Conservation (phyloP, 1,140 invertebrate genomes). For the Tetraneura akinire region DNA sequence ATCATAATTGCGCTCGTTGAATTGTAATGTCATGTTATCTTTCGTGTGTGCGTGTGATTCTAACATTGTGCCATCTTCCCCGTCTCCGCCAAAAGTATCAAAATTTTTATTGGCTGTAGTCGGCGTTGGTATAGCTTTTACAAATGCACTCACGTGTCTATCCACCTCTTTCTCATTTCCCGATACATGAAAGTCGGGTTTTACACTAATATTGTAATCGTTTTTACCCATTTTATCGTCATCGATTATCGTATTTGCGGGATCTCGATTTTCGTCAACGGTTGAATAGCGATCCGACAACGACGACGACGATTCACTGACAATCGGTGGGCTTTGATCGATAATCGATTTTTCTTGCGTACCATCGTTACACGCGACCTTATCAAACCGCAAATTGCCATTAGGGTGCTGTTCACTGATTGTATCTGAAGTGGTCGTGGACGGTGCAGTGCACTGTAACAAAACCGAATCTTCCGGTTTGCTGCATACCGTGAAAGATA, state of each 20-base stretch:
- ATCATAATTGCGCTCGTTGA: conserved; percentile 2
- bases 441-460: not conserved
- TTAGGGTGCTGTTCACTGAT: not conserved
- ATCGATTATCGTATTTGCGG: not conserved
- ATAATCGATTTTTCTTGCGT: not conserved
- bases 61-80: not conserved
- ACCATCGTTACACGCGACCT: not conserved
- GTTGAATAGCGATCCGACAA: not conserved
- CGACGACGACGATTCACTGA: not conserved
- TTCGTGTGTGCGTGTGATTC: conserved; percentile 21
- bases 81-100: not conserved
- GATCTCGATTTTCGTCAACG: not conserved
- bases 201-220: too few relatives aligned
- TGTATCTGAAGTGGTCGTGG: not conserved
- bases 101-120: not conserved
- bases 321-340: not conserved
- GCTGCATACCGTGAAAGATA: not conserved
- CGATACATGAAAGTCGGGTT: not conserved
- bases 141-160: not conserved
- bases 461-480: not conserved
- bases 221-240: not conserved
- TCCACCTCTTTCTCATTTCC: not conserved
- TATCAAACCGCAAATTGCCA: not conserved
- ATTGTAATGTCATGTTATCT: not conserved
- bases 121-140: not conserved